Evolutionary conservation across 2,113 vertebrate genomes (phyloP).

Genomic region (Notarius quadriscutis): DNA sequence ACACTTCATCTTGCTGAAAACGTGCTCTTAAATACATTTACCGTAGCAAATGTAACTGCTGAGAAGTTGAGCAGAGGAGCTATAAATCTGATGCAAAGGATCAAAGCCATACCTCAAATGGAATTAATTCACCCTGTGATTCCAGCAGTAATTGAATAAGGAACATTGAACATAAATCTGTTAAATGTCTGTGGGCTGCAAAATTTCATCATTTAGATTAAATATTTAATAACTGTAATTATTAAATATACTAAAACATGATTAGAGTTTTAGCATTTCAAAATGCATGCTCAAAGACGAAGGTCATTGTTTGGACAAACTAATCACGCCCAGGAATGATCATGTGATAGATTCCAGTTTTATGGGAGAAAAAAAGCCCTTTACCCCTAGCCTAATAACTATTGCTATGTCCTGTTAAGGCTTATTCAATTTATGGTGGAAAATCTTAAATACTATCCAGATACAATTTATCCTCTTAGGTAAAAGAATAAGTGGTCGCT

Average conservation of each 20-base stretch:
- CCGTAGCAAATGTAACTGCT: background rate
- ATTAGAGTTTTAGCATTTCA: slow-evolving; percentile 37
- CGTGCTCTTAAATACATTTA: background rate
- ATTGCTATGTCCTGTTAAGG: background rate
- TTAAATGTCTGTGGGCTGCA: background rate
- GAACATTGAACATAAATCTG: slow-evolving; percentile 5
- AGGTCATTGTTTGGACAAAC: slow-evolving; percentile 39
- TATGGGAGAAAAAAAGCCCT: background rate
- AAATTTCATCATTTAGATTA: background rate
- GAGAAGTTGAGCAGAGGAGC: background rate
- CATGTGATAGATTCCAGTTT: slow-evolving; percentile 4
- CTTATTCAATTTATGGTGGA: slow-evolving; percentile 8
- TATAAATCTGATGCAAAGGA: background rate
- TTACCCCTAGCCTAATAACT: slow-evolving; percentile 1
- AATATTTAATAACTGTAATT: background rate
- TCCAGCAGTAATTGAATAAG: background rate
- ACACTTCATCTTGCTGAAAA: background rate
- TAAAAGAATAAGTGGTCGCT: background rate
- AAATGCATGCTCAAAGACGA: slow-evolving; percentile 41
- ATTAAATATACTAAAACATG: slow-evolving; percentile 21
- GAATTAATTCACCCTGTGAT: slow-evolving; percentile 9
- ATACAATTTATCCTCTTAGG: background rate
- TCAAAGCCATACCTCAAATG: slow-evolving; percentile 5
- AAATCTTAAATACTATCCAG: slow-evolving; percentile 12
- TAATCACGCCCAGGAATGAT: slow-evolving; percentile 43